Evolutionary conservation across 2,113 vertebrate genomes (phyloP).

Genomic region (Solea senegalensis): DNA sequence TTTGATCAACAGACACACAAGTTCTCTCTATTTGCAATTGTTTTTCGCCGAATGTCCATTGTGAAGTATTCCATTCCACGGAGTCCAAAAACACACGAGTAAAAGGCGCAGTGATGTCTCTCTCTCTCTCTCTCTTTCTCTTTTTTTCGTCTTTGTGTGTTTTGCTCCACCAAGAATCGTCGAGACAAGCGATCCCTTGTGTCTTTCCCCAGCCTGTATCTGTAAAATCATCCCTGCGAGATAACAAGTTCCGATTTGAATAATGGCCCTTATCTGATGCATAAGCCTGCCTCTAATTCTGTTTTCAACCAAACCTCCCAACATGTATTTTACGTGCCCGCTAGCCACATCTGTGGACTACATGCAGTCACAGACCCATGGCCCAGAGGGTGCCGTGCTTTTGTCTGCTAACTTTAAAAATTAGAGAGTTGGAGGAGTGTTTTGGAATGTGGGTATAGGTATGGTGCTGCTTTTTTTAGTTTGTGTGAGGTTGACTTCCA

Average conservation of each 20-base stretch:
- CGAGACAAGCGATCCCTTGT: slow-evolving; percentile 6
- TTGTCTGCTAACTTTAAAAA: slow-evolving; percentile 7
- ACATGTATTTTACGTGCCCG: slow-evolving; percentile 58
- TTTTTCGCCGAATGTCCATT: neutral
- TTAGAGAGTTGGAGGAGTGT: neutral
- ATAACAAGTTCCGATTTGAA: slow-evolving; percentile 59
- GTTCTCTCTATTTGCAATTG: too few species aligned
- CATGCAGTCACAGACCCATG: slow-evolving; percentile 29
- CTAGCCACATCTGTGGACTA: slow-evolving; percentile 38
- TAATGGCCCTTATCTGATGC: slow-evolving; percentile 62
- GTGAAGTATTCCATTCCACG: slow-evolving; percentile 3
- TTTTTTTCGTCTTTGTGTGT: slow-evolving; percentile 14
- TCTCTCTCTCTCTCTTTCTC: neutral
- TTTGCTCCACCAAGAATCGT: slow-evolving; percentile 37
- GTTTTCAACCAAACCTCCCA: slow-evolving; percentile 36
- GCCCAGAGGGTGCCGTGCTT: slow-evolving; percentile 4
- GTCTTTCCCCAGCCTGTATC: slow-evolving; percentile 24
- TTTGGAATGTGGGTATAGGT: slow-evolving; percentile 3
- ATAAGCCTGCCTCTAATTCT: slow-evolving; percentile 49
- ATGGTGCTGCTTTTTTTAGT: neutral
- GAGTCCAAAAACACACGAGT: slow-evolving; percentile 2
- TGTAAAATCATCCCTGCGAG: slow-evolving; percentile 39
- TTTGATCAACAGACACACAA: too few species aligned
- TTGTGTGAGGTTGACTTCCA: too few species aligned
- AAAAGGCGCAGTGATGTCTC: neutral